Evolutionary conservation across 2,888 invertebrate genomes (phyloP), one percentile per base, ranked within the genome.

Genomic region (Andrena chrysosceles): DNA sequence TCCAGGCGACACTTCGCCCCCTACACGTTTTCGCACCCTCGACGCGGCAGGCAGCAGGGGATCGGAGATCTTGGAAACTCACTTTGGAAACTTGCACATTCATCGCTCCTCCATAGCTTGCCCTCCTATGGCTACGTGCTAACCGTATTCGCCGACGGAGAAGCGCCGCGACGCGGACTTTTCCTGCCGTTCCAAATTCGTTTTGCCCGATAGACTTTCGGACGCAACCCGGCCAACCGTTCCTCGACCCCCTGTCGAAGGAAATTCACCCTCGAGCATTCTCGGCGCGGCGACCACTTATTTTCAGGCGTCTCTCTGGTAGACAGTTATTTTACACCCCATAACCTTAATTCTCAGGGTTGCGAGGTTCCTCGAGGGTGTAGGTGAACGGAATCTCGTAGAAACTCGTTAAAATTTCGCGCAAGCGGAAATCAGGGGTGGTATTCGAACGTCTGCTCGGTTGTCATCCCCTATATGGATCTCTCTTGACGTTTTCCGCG

Each of bases 81-180:
- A 85, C 72, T 87, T 87, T 87, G 76, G 63, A 84, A 87, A 87
- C 84, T 87, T 85, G 86, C 78, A 72, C 85, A 84, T 87, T 87
- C 86, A 79, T 85, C 82, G 83, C 63, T 72, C 66, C 80, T 42
- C 59, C 67, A 54, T 20, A 72, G 64, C 26, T 54, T 56, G 71
- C 49, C 35, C 49, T 60, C 59, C 33, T 10, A 23, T 23, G 66
- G 62, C 76, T 75, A 74, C 71, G 56, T 80, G 48, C 62, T 78
- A 87, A 85, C 77, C 83, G 76, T 77, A 83, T 87, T 87, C 83
- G 52, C 60, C 66, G 42, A 16, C 42, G 8, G 59, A 5, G 66
- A 72, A 64, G 23, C 48, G 54, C 42, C 31, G 63, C 35, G 62
- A 23, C 60, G 64, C 48, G 70, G 75, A 81, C 84, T 84, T 83